A percentile compares a stretch with the other conserved stretches of the same genome.
Conservation (phyloP, 2,888 invertebrate species). For the Euplagia quadripunctaria region DNA sequence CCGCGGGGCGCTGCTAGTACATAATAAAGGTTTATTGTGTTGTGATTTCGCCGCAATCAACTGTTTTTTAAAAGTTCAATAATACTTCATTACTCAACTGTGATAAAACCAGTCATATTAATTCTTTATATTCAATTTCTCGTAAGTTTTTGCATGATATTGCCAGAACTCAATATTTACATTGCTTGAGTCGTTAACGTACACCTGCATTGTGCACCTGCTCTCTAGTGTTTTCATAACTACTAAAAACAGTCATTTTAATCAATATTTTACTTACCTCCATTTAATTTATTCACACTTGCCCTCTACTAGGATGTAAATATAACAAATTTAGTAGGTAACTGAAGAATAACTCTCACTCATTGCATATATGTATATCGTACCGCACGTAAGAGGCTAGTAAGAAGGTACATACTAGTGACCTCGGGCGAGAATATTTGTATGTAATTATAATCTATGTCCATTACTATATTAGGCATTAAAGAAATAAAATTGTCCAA, state of each 20-base stretch:
- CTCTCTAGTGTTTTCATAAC: background rate
- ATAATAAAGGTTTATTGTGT: background rate
- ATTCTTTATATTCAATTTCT: background rate
- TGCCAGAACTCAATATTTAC: background rate
- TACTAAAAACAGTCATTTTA: background rate
- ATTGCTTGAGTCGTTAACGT: background rate
- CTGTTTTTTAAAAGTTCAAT: background rate
- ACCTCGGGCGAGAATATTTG: background rate
- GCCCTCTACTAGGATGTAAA: background rate
- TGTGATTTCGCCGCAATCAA: background rate
- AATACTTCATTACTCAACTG: background rate
- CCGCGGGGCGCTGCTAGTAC: too few species aligned
- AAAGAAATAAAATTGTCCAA: background rate
- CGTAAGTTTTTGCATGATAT: background rate
- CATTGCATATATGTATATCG: background rate
- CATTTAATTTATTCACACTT: background rate
- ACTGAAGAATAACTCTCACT: background rate
- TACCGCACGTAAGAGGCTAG: background rate
- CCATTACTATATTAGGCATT: background rate
- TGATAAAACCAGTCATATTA: background rate
- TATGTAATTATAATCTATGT: background rate
- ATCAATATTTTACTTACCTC: background rate
- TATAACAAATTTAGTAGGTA: background rate
- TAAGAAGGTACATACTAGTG: background rate
- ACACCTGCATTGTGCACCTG: conserved; percentile 4